A percentile compares a stretch with the other conserved stretches of the same genome.
Evolutionary conservation across 2,797 vertebrate genomes (phyloP).

Genomic region (Hyperoplus immaculatus): DNA sequence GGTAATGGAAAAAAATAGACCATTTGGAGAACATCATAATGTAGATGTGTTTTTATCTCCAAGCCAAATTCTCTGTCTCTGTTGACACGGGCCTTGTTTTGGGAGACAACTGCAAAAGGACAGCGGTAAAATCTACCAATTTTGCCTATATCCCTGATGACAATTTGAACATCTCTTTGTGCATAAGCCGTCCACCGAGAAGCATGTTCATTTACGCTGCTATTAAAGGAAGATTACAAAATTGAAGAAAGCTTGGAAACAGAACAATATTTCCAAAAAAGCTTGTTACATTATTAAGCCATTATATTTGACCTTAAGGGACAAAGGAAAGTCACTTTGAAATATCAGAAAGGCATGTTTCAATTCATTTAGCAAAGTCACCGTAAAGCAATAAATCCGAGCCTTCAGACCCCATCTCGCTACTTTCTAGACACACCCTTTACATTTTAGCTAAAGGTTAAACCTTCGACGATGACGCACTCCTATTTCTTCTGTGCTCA

Average conservation of each 20-base stretch:
- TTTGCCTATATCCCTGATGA: conserved; percentile 30
- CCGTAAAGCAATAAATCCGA: conserved; percentile 61
- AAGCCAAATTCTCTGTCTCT: conserved; percentile 3
- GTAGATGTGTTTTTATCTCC: conserved; percentile 4
- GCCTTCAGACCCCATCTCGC: conserved; percentile 54
- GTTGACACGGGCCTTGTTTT: conserved; percentile 45
- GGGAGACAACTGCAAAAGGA: conserved; percentile 24
- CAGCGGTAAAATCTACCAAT: conserved; percentile 20
- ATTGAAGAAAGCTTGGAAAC: conserved; percentile 63
- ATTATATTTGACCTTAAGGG: conserved; percentile 72
- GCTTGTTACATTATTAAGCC: conserved; percentile 34
- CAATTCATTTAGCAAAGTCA: conserved; percentile 57
- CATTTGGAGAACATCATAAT: neutral
- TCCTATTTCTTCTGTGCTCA: conserved; percentile 48
- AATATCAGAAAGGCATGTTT: conserved; percentile 65
- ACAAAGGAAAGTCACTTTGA: conserved; percentile 58
- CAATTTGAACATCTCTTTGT: conserved; percentile 33
- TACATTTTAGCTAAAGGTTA: conserved; percentile 83
- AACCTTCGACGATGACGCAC: conserved; percentile 73
- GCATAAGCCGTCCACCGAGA: conserved; percentile 20
- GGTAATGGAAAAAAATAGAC: neutral
- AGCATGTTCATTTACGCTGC: conserved; percentile 46
- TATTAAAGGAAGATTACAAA: conserved; percentile 55
- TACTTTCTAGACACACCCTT: conserved; percentile 80
- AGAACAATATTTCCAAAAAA: conserved; percentile 64